phyloP scores from a whole-genome alignment of 2,113 vertebrate genomes.

The Mystacornis crossleyi region DNA sequence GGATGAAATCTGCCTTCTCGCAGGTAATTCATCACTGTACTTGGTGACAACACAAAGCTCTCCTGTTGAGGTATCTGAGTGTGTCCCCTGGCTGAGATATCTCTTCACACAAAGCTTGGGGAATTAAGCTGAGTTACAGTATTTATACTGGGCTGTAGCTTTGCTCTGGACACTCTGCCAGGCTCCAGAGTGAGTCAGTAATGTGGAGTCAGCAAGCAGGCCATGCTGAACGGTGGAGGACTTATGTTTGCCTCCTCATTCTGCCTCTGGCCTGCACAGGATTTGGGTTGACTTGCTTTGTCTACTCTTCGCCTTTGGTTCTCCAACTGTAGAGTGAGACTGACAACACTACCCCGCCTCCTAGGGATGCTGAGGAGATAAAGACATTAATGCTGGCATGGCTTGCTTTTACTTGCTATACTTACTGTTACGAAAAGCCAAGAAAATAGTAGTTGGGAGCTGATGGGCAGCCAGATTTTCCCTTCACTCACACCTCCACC shows the following conservation, averaged over 20 bases:
- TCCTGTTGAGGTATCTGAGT: background rate
- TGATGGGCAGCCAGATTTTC: background rate
- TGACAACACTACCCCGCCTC: background rate
- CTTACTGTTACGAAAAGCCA: background rate
- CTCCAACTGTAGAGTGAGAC: background rate
- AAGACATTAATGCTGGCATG: background rate
- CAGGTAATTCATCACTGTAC: background rate
- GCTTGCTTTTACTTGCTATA: background rate
- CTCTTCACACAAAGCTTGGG: background rate
- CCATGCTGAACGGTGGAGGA: background rate
- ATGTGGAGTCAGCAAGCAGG: rapidly evolving
- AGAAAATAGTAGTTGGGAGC: background rate
- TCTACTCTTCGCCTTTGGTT: background rate
- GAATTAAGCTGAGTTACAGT: background rate
- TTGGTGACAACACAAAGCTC: conserved; percentile 29
- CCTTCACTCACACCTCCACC: background rate
- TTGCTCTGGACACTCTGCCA: background rate
- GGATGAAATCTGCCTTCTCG: background rate
- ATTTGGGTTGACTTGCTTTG: background rate
- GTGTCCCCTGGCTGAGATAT: background rate
- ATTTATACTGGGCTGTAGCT: background rate
- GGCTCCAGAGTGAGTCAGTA: background rate
- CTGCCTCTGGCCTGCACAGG: background rate
- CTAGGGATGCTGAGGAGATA: background rate
- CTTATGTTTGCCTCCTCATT: rapidly evolving